A percentile compares a stretch with the other conserved stretches of the same genome.
phyloP scores from a whole-genome alignment of 2,113 vertebrate genomes.

The Halcyon malimbica region DNA sequence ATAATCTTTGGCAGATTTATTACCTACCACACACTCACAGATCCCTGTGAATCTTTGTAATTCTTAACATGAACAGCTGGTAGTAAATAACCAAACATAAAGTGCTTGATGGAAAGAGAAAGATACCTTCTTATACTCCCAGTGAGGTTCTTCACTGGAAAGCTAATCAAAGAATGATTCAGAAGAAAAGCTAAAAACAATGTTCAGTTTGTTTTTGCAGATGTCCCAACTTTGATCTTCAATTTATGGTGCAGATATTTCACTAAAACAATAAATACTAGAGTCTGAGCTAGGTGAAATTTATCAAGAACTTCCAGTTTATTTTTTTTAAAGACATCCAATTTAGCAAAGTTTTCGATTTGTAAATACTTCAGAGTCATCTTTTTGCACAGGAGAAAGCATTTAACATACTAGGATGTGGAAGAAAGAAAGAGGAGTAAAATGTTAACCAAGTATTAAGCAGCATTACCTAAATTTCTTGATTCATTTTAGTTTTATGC shows the following conservation, averaged over 20 bases:
- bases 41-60: slow-evolving; percentile 36
- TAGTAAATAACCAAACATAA: slow-evolving; percentile 59
- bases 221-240: neutral
- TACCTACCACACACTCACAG: slow-evolving; percentile 53
- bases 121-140: neutral
- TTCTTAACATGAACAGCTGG: slow-evolving; percentile 55
- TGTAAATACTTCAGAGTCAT: neutral
- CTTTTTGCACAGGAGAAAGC: neutral
- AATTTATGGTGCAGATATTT: slow-evolving; percentile 3
- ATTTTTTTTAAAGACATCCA: neutral
- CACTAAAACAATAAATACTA: slow-evolving; percentile 1
- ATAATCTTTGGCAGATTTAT: slow-evolving; percentile 66
- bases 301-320: neutral
- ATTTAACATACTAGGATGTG: neutral
- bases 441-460: neutral
- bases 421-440: neutral
- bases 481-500: neutral
- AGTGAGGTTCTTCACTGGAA: neutral
- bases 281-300: neutral
- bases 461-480: neutral
- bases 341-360: neutral
- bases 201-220: slow-evolving; percentile 43
- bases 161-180: slow-evolving; percentile 45
- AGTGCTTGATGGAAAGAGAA: slow-evolving; percentile 24
- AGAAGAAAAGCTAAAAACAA: neutral